Evolutionary conservation across 2,113 vertebrate species (phyloP).

Genomic region (Antigone vipio): DNA sequence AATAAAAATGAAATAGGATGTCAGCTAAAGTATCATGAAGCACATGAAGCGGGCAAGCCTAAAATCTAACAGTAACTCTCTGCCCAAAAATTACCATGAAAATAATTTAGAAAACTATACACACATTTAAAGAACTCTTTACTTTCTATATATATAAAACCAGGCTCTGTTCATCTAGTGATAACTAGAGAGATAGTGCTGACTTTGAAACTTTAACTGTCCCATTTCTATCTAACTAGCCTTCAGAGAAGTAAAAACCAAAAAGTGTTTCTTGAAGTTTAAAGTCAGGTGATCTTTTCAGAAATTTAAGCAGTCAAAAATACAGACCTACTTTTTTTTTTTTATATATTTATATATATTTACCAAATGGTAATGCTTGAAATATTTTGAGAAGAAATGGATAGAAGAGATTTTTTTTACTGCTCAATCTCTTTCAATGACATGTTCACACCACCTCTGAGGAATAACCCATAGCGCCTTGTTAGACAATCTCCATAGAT

Average conservation of each 20-base stretch:
- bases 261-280: not conserved
- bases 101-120: not conserved
- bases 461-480: not conserved
- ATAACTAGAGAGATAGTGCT: not conserved
- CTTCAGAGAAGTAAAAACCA: not conserved
- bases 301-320: not conserved
- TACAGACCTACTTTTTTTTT: not conserved
- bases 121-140: not conserved
- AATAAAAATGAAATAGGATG: not conserved
- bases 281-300: not conserved
- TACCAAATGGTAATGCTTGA: not conserved
- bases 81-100: not conserved
- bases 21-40: not conserved
- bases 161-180: not conserved
- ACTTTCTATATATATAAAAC: not conserved
- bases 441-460: accelerated
- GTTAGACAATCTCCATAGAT: not conserved
- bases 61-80: not conserved
- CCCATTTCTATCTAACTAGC: not conserved
- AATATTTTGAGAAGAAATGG: not conserved
- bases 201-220: not conserved
- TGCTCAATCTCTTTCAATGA: not conserved
- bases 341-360: not conserved
- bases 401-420: not conserved
- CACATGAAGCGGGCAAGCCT: not conserved